Conservation (phyloP, 2,888 invertebrate genomes). For the Luffia ferchaultella region DNA sequence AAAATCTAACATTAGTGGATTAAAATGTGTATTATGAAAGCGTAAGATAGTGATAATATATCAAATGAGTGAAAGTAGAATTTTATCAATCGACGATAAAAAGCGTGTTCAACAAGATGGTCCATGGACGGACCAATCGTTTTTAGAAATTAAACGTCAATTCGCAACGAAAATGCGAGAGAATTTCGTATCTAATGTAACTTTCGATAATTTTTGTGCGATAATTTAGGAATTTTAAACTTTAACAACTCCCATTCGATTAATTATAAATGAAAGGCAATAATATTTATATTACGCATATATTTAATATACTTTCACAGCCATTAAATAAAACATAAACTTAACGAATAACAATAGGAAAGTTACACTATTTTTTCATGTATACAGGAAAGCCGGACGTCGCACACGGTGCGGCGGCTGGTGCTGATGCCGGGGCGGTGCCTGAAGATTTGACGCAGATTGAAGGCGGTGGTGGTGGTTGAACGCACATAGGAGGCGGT, state of each 20-base stretch:
- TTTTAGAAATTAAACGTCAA: too few species aligned
- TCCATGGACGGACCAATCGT: not conserved
- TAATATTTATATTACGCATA: not conserved
- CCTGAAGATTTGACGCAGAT: slow-evolving; percentile 42
- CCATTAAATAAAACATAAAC: not conserved
- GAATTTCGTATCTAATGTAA: not conserved
- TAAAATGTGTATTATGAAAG: not conserved
- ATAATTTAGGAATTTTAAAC: too few species aligned
- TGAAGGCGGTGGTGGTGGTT: slow-evolving; percentile 39
- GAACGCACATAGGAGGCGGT: slow-evolving; percentile 38
- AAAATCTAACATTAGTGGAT: too few species aligned
- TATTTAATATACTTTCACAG: not conserved
- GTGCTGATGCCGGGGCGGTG: slow-evolving; percentile 38
- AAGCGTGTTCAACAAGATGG: not conserved
- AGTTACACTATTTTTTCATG: not conserved
- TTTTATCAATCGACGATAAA: not conserved
- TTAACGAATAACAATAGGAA: not conserved
- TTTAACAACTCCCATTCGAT: too few species aligned
- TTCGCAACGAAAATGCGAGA: not conserved
- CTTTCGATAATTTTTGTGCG: not conserved
- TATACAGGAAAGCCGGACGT: too few species aligned
- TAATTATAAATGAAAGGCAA: not conserved
- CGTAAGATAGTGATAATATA: not conserved
- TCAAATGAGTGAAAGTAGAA: not conserved
- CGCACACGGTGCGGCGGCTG: slow-evolving; percentile 30